Evolutionary conservation across 2,797 vertebrate genomes (phyloP).

Genomic region (Cossypha caffra): DNA sequence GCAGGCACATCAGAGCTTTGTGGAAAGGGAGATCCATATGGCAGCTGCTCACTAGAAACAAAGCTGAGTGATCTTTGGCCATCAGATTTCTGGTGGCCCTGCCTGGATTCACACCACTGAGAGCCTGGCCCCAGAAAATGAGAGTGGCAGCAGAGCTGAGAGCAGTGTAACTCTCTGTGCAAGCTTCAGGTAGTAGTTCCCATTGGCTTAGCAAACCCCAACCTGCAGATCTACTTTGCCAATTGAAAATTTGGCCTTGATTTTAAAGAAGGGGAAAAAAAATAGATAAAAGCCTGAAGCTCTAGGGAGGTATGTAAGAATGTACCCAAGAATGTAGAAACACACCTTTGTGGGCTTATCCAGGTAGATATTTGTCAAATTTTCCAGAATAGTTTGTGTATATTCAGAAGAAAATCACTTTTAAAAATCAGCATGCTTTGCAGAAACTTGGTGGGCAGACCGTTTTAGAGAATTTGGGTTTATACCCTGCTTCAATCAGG

Average conservation of each 20-base stretch:
- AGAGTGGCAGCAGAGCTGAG: not conserved
- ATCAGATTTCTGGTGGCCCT: not conserved
- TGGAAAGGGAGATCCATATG: not conserved
- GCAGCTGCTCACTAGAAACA: not conserved
- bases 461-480: not conserved
- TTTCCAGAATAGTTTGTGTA: not conserved
- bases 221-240: not conserved
- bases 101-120: rapidly evolving
- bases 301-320: not conserved
- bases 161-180: not conserved
- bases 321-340: not conserved
- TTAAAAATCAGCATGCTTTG: not conserved
- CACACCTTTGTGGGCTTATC: not conserved
- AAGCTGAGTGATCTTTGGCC: not conserved
- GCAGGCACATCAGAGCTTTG: not conserved
- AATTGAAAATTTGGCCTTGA: not conserved
- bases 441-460: not conserved
- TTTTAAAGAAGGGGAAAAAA: not conserved
- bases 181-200: not conserved
- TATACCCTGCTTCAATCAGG: not conserved
- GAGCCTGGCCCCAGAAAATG: not conserved
- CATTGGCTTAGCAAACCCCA: not conserved
- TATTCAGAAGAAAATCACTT: not conserved
- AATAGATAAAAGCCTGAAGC: not conserved
- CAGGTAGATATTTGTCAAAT: not conserved